Base-by-base conservation (phyloP, 2,113 vertebrate genomes). In the Sceloporus undulatus region DNA sequence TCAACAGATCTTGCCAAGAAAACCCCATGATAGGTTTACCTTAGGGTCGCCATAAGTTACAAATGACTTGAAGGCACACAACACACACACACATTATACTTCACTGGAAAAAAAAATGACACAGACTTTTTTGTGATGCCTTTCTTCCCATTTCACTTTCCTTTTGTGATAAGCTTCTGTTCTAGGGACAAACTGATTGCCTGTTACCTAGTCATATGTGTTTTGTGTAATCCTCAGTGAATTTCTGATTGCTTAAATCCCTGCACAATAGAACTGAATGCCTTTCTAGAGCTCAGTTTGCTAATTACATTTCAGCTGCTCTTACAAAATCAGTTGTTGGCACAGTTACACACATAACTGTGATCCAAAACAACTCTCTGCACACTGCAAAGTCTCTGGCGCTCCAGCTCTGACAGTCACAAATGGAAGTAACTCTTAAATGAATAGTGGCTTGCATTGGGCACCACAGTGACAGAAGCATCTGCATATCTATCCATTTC, bases 351-450 rank as follows among this genome's bases (percentile, higher is more conserved):
- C 29, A 70, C 54, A 8, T 54, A 1, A 56, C 48, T 25, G 19
- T 74, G 70, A 73, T 84, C 9, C 82, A 84, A 56, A 70, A 25
- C 40, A 70, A 52, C 18, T 68, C 4, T 27, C 16, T 82, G 21
- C 14, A 21, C 48, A 71, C 8, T 54, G 14, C 54, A 16, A 54
- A 73, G 18, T 74, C 48, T 52, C 70, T 56, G 70, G 21, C 59
- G 56, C 29, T 56, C 16, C 14, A 76, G 34, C 23, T 85, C 38
- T 48, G 25, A 82, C 4, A 27, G 23, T 25, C 14, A 76, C 11
- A 85, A 27, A 56, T 85, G 34, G 52, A 74, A 74, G 52, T 59
- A 74, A 40, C 9, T 84, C 54, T 85, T 75, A 59, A 84, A 74
- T 56, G n/a, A 59, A 73, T 18, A 73, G 21, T 16, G n/a, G 10